Percentiles rank a stretch among this genome's conserved stretches.
Conservation (phyloP, 1,140 invertebrate species). For the Caerostris extrusa region DNA sequence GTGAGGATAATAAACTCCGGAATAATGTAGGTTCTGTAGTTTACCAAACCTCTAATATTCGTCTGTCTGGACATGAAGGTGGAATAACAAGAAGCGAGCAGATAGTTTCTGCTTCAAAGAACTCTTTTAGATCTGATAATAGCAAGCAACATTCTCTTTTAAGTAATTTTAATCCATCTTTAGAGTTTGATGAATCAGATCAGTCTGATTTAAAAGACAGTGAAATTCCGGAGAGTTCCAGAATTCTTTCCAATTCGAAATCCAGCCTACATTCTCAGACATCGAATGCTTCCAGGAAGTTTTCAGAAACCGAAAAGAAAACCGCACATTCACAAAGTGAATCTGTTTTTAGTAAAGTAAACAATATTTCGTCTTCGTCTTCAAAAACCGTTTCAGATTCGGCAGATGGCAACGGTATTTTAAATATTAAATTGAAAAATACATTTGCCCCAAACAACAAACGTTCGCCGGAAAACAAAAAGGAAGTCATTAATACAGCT, state of each 20-base stretch:
- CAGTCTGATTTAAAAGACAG: background rate
- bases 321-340: constrained; percentile 5
- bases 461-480: background rate
- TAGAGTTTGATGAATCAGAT: constrained; percentile 29
- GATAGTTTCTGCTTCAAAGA: constrained; percentile 23
- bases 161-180: constrained; percentile 70
- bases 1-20: background rate
- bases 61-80: background rate
- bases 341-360: constrained; percentile 2
- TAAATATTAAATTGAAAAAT: background rate
- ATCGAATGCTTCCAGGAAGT: constrained; percentile 19
- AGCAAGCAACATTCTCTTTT: constrained; percentile 47
- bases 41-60: constrained; percentile 26
- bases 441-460: background rate
- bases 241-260: background rate
- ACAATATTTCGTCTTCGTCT: background rate
- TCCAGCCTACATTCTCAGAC: background rate
- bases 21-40: constrained; percentile 34
- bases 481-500: background rate
- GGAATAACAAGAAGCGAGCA: constrained; percentile 59
- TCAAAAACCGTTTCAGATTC: constrained; percentile 47
- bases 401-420: background rate
- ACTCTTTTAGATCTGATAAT: constrained; percentile 37
- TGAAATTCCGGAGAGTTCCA: constrained; percentile 16
- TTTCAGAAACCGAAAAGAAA: background rate